Conservation (phyloP, 2,888 invertebrate genomes). For the Cheilosia variabilis region DNA sequence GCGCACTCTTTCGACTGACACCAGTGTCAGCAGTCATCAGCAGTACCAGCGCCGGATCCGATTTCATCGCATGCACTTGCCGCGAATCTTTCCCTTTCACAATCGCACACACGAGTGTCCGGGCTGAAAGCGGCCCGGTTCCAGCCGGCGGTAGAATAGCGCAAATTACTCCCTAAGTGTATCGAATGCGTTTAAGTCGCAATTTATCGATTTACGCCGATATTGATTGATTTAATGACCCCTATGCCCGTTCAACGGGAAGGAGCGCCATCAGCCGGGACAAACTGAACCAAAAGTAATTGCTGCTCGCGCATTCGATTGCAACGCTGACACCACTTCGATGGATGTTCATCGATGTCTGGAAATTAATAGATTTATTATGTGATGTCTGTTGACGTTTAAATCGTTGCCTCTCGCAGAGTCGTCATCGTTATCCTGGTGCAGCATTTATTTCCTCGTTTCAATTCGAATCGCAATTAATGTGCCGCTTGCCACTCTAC, state of each 20-base stretch:
- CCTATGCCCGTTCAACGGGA: slow-evolving; percentile 62
- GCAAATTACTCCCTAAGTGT: slow-evolving; percentile 76
- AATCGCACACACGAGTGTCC: neutral
- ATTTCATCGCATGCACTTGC: slow-evolving; percentile 49
- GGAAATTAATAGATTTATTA: slow-evolving; percentile 75
- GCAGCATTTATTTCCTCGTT: slow-evolving; percentile 40
- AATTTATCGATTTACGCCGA: slow-evolving; percentile 76
- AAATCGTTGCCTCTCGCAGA: slow-evolving; percentile 55
- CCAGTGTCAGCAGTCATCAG: neutral
- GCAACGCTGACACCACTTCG: slow-evolving; percentile 70
- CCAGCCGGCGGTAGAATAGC: slow-evolving; percentile 56
- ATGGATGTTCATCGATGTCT: slow-evolving; percentile 75
- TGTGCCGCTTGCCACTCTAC: slow-evolving; percentile 54
- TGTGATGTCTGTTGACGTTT: slow-evolving; percentile 74
- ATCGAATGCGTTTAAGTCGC: slow-evolving; percentile 76
- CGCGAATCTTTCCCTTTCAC: slow-evolving; percentile 14
- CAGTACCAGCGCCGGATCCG: slow-evolving; percentile 16
- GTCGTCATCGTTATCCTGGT: slow-evolving; percentile 27
- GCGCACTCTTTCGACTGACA: neutral
- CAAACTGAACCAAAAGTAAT: slow-evolving; percentile 66
- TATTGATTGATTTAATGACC: slow-evolving; percentile 76
- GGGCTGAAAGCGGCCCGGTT: slow-evolving; percentile 40
- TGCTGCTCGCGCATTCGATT: slow-evolving; percentile 74
- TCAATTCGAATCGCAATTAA: slow-evolving; percentile 48
- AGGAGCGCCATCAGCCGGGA: slow-evolving; percentile 58